These are phyloP conservation scores for Phyllostomus discolor DNA, from an alignment of 2,113 vertebrate genomes.

Conservation along the genomic window DNA sequence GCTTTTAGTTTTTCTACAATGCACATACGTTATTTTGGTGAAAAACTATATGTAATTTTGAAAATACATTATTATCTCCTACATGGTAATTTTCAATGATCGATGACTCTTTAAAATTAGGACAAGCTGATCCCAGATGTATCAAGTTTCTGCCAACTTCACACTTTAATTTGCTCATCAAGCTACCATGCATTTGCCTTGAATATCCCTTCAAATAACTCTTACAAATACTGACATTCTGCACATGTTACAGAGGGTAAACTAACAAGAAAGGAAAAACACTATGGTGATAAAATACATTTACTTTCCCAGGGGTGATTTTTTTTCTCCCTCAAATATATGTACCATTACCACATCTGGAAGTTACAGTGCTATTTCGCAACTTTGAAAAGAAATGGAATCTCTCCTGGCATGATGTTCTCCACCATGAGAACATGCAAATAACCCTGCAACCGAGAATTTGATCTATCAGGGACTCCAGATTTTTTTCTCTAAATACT, in stretches of 20 bases:
- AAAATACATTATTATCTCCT: not conserved
- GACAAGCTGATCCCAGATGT: not conserved
- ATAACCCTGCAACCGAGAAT: not conserved
- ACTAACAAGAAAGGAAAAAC: not conserved
- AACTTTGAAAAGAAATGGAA: not conserved
- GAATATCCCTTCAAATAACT: not conserved
- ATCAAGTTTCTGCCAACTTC: not conserved
- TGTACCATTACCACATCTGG: not conserved
- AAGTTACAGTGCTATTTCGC: slow-evolving; percentile 15
- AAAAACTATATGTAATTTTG: not conserved
- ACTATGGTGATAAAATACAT: not conserved
- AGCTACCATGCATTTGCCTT: not conserved
- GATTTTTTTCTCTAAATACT: not conserved
- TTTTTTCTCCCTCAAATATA: not conserved
- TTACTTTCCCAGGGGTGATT: not conserved
- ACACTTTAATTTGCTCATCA: slow-evolving; percentile 3
- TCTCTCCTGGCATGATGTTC: not conserved
- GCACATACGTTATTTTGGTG: not conserved
- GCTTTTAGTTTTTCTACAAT: not conserved
- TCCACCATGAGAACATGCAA: not conserved
- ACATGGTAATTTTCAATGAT: not conserved
- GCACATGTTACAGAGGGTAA: not conserved
- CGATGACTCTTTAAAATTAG: not conserved
- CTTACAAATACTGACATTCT: not conserved
- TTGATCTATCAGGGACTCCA: not conserved